These are phyloP conservation scores for Aphelenchoides besseyi DNA, from an alignment of 1,140 invertebrate species.

Conservation along the genomic window DNA sequence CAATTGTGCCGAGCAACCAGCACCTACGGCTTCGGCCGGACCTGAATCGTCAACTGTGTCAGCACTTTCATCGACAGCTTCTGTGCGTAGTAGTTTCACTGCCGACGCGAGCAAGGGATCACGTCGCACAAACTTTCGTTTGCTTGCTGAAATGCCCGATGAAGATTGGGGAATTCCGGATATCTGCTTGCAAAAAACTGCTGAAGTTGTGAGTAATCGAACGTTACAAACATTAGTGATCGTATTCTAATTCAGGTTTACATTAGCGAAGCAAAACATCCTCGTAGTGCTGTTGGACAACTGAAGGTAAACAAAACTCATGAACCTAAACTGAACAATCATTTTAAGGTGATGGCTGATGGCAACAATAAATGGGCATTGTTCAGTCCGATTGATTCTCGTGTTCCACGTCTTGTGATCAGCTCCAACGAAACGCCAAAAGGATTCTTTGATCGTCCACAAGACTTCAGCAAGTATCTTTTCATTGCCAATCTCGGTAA, in stretches of 20 bases:
- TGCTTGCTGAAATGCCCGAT: conserved; percentile 33
- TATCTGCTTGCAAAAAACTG: conserved; percentile 42
- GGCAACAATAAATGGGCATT: neutral
- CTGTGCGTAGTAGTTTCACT: neutral
- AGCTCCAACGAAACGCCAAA: conserved; percentile 64
- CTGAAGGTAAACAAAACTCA: conserved; percentile 66
- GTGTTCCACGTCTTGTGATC: conserved; percentile 74
- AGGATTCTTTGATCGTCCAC: conserved; percentile 42
- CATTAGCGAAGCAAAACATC: conserved; percentile 67
- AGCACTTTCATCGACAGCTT: neutral
- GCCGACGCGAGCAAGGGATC: neutral
- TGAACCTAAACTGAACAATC: too few relatives aligned
- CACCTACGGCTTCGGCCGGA: neutral
- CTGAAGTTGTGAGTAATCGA: conserved; percentile 28
- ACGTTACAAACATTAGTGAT: neutral
- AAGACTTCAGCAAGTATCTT: conserved; percentile 44
- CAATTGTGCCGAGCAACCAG: conserved; percentile 7
- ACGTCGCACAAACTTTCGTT: conserved; percentile 29
- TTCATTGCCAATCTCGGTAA: conserved; percentile 34
- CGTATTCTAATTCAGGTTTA: too few relatives aligned
- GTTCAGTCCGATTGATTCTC: conserved; percentile 66
- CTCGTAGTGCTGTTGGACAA: conserved; percentile 70
- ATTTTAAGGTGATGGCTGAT: too few relatives aligned
- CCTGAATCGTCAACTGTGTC: neutral
- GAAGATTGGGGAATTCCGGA: conserved; percentile 47